Base-by-base conservation (phyloP, 2,797 vertebrate genomes). In the Sciurus carolinensis region DNA sequence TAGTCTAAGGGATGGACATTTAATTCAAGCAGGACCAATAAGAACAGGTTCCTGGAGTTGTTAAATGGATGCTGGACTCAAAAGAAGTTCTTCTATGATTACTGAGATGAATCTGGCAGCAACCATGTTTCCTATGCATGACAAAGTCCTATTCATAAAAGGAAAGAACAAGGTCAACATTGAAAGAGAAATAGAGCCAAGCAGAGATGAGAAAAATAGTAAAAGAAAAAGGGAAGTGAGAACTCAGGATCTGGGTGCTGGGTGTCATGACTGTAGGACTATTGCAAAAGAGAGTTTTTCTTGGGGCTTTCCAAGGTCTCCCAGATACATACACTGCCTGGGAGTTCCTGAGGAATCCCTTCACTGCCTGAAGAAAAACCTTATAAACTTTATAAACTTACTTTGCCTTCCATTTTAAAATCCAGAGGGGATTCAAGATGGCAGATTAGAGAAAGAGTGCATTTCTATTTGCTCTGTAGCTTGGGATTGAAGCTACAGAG, bases 391-490 rank as follows among this genome's bases (percentile, higher is more conserved):
- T 87, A 73, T 69, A 47, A 54, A 69, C 24, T 72, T 81, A 80
- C 13, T 81, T 64, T 82, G 44, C 18, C 91, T 92, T 81, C 52
- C 44, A 76, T 36, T 88, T 86, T 39, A 64, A 91, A 90, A 59
- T 86, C 52, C 44, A 64, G 9, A 42, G 26, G 83, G 72, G 24
- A 59, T 59, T 59, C 57, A 24, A 59, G 22, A 59, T 24, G 18
- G 57, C 57, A 26, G 57, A 59, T 59, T 59, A 26, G 24, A 59
- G 57, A 59, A 59, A 59, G 57, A 59, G 9, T 26, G 57, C 57
- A 10, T 59, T 59, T 26, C 57, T 59, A 59, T 24, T 59, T 59
- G 22, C 17, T 59, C 57, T 59, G 57, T 59, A 26, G 57, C 57
- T 59, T 59, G 57, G 22, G 57, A 59, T 59, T 26, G 10, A 59